A percentile compares a stretch with the other conserved stretches of the same genome.
Conservation (phyloP, 2,113 vertebrate genomes). For the Rhabdomys dilectus region DNA sequence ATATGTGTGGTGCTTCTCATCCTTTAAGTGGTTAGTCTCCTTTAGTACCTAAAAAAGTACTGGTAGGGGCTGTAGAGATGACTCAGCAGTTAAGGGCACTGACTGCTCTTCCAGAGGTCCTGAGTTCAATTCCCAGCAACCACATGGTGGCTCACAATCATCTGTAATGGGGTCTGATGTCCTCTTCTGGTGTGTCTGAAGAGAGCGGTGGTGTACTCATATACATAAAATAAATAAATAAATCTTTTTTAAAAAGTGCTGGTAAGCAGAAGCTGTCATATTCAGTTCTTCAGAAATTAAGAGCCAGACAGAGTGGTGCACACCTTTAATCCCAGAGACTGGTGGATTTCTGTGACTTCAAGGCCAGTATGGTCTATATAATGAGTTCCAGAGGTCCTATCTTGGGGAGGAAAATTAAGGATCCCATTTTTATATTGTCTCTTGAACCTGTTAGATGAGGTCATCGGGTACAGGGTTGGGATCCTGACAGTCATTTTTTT, state of each 20-base stretch:
- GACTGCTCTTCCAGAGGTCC: no score
- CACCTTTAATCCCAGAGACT: neutral
- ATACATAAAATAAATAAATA: no score
- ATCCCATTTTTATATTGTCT: neutral
- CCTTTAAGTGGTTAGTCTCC: neutral
- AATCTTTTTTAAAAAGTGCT: neutral
- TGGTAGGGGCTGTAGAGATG: no score
- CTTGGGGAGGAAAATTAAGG: neutral
- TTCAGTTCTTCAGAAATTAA: neutral
- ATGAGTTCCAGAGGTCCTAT: neutral
- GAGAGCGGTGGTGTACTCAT: no score
- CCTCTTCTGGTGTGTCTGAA: no score
- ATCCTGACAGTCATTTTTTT: neutral
- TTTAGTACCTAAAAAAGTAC: neutral
- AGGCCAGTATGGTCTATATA: neutral
- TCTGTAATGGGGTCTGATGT: no score
- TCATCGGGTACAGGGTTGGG: neutral
- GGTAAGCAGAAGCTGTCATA: neutral
- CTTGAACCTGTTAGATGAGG: neutral
- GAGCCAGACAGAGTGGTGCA: neutral
- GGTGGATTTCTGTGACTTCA: neutral
- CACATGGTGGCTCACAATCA: no score
- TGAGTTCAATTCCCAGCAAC: no score
- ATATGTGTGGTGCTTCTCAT: neutral
- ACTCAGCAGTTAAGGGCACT: no score